A percentile compares a stretch with the other conserved stretches of the same genome.
These are phyloP conservation scores for Albula goreensis DNA, from an alignment of 2,113 vertebrate genomes.

Conservation along the genomic window DNA sequence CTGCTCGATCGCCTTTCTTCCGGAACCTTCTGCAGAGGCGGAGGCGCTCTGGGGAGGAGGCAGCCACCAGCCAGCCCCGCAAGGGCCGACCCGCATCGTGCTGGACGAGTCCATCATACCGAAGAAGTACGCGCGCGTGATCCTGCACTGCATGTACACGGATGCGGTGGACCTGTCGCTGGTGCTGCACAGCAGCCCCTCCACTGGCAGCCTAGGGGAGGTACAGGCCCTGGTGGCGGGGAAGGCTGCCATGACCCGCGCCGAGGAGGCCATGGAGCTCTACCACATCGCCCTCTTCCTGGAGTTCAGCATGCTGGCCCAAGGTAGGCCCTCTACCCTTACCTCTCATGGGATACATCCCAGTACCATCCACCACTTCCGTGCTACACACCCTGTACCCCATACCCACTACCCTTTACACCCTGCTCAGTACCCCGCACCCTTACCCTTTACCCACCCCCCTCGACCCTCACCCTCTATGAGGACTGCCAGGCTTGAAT, in stretches of 20 bases:
- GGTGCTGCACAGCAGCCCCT: slow-evolving; percentile 89
- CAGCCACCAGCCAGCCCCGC: slow-evolving; percentile 86
- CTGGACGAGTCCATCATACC: slow-evolving; percentile 97
- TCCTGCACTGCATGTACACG: slow-evolving; percentile 98
- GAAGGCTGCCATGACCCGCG: slow-evolving; percentile 86
- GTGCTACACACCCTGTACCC: too few relatives aligned
- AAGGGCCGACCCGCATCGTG: slow-evolving; percentile 93
- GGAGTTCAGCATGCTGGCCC: slow-evolving; percentile 97
- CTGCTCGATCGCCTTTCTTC: slow-evolving; percentile 93
- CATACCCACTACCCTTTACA: too few relatives aligned
- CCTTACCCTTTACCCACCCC: background rate
- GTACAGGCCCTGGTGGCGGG: slow-evolving; percentile 94
- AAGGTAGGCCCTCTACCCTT: slow-evolving; percentile 76
- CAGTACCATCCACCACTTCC: too few relatives aligned
- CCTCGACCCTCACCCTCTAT: background rate
- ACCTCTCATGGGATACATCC: background rate
- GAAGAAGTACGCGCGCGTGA: slow-evolving; percentile 94
- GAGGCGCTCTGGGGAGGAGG: slow-evolving; percentile 92
- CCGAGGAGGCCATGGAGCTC: slow-evolving; percentile 98
- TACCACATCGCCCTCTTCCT: slow-evolving; percentile 97
- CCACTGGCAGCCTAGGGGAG: slow-evolving; percentile 91
- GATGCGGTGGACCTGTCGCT: slow-evolving; percentile 88
- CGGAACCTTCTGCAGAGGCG: slow-evolving; percentile 92
- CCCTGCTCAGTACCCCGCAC: too few relatives aligned
- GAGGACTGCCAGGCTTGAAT: too few relatives aligned